These are phyloP conservation scores for Automeris io DNA, from an alignment of 2,888 invertebrate species.

Conservation along the genomic window DNA sequence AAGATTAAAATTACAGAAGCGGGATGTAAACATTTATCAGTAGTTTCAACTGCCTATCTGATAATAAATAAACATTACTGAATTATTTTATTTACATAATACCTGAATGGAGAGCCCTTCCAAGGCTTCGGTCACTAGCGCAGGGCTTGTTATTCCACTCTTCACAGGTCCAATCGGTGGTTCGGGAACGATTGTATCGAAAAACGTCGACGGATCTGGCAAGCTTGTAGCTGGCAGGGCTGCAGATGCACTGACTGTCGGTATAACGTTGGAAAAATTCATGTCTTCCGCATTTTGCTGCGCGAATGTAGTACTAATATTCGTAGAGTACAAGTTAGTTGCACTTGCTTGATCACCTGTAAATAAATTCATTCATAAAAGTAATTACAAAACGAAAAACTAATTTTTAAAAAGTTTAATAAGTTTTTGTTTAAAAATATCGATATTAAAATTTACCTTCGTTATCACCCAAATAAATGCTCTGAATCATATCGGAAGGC, in stretches of 20 bases:
- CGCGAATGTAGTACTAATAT: constrained; percentile 45
- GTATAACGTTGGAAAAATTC: constrained; percentile 47
- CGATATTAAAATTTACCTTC: constrained; percentile 34
- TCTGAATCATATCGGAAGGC: constrained; percentile 68
- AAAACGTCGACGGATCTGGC: constrained; percentile 70
- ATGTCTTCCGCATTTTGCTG: constrained; percentile 43
- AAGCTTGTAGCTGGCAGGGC: constrained; percentile 55
- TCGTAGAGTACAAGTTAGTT: constrained; percentile 38
- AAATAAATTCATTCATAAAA: constrained; percentile 12
- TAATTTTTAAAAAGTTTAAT: too few relatives aligned
- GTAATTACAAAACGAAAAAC: too few relatives aligned
- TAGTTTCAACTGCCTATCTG: too few relatives aligned
- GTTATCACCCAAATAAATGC: constrained; percentile 60
- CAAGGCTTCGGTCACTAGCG: constrained; percentile 49
- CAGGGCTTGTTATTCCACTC: constrained; percentile 36
- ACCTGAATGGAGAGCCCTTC: constrained; percentile 61
- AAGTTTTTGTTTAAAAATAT: too few relatives aligned
- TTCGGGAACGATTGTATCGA: constrained; percentile 67
- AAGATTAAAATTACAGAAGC: too few relatives aligned
- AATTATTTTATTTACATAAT: constrained; percentile 9
- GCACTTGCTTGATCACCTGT: constrained; percentile 33
- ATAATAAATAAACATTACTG: too few relatives aligned
- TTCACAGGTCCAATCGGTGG: constrained; percentile 42
- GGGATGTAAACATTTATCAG: too few relatives aligned
- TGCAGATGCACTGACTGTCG: constrained; percentile 51